Evolutionary conservation across 2,113 vertebrate genomes (phyloP), one percentile per base, ranked within the genome.

Genomic region (Oostethus manadensis): DNA sequence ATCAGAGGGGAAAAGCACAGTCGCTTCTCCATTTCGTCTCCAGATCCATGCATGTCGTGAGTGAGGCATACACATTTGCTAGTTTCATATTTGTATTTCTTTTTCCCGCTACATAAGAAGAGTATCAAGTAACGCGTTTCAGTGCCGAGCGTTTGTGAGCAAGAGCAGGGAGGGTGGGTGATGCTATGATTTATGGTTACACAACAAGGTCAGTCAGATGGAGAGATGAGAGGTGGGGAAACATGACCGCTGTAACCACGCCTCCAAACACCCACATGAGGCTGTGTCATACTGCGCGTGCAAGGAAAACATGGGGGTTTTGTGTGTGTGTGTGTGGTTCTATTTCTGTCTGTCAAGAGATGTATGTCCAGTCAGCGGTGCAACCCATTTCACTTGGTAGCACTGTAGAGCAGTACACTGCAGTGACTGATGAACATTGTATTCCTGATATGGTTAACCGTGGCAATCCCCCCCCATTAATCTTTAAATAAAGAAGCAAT

Each of bases 191-290:
- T 57, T 56, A 66, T 54, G 23, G 50, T 76, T 62, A 70, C 60
- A 65, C 63, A 71, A 69, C 54, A 58, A 62, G 61, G 68, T 65
- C 62, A 60, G 70, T 65, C 26, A 68, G 68, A 44, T 62, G 43
- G 53, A 68, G 33, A 46, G 54, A 71, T 71, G 60, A 71, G 72
- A 80, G 69, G 67, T 66, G 66, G 69, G n/a, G 70, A 64, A 66
- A 63, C 58, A 73, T 56, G 57, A 22, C 62, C 18, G 10, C 54
- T 40, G 67, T 63, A 58, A 66, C 23, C 54, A 40, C 48, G 43
- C 40, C 10, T 29, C 43, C 44, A 56, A 50, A 62, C 60, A 64
- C 38, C 15, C 58, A 62, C 14, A 62, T 33, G 26, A 60, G 18
- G 26, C 47, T n/a, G 44, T 21, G 40, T 53, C 50, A 71, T 22